Conservation (phyloP, 1,140 invertebrate genomes). For the Nomia melanderi region DNA sequence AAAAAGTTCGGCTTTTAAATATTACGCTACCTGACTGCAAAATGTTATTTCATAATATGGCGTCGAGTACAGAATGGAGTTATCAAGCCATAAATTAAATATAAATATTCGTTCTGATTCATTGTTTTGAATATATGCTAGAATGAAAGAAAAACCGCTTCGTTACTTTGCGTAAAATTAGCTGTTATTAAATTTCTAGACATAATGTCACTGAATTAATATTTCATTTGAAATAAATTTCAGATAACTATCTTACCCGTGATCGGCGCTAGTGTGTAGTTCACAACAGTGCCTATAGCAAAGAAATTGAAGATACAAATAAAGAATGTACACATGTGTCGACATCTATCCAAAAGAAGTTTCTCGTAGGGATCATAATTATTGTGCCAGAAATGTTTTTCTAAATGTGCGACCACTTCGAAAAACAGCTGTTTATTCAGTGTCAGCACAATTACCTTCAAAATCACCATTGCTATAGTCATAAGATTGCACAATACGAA, state of each 20-base stretch:
- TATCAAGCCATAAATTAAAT: no score
- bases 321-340: constrained; percentile 31
- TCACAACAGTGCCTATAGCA: constrained; percentile 11
- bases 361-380: constrained; percentile 40
- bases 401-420: constrained; percentile 33
- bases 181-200: no score
- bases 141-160: no score
- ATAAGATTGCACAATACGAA: constrained; percentile 35
- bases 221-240: no score
- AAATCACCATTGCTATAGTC: constrained; percentile 6
- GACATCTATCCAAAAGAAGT: constrained; percentile 15
- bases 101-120: no score
- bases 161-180: no score
- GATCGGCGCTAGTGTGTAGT: constrained; percentile 51
- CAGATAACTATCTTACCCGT: constrained; percentile 37
- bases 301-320: constrained; percentile 43
- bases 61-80: no score
- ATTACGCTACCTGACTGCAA: no score
- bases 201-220: no score
- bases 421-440: constrained; percentile 17
- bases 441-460: constrained; percentile 34
- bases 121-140: no score
- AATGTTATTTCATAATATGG: no score
- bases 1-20: no score
- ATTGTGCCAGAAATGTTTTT: constrained; percentile 54